Base-by-base conservation (phyloP, 2,113 vertebrate genomes). In the Anguilla rostrata region DNA sequence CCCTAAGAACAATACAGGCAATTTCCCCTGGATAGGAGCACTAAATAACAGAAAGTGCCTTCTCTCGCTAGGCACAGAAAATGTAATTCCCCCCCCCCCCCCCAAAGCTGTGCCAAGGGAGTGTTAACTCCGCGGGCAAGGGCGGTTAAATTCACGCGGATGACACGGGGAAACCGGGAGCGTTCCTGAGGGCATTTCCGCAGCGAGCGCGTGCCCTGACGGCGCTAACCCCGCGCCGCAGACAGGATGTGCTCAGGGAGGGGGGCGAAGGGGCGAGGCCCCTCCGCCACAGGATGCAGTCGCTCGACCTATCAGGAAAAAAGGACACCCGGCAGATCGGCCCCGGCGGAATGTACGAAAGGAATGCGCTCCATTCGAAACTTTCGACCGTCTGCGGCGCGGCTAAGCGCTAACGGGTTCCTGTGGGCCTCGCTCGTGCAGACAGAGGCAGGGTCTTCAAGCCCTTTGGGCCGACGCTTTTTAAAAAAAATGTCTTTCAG, bases 321-420 rank as follows among this genome's bases (percentile, higher is more conserved):
- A 49, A 15, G 82, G 41, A 83, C 46, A 82, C 78, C 29, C 22
- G 53, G 43, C 85, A 78, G 83, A 56, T 89, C 82, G 87, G 66
- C n/a, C 34, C 82, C 41, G 15, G 15, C 43, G 84, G 87, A 85
- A 88, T 89, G 78, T 39, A 81, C 34, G 16, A 71, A 88, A 89
- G 71, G 82, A 84, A 90, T 63, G 71, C 83, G 41, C 81, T 56
- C 2, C 39, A 79, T 63, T 86, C 56, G 34, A 82, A 63, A 40
- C 84, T 78, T 80, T n/a, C 82, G 39, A 81, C 57, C n/a, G 26
- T 75, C 71, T 34, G 9, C 22, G 34, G n/a, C 9, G 71, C 3
- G 9, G 71, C n/a, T 75, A 1, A 11, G 29, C n/a, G 18, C 11
- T 11, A n/a, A 34, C 20, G 3, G n/a, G 26, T 75, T 34, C 9